These are phyloP conservation scores for Tenualosa thibaudeaui DNA, from an alignment of 2,797 vertebrate genomes.

Conservation along the genomic window DNA sequence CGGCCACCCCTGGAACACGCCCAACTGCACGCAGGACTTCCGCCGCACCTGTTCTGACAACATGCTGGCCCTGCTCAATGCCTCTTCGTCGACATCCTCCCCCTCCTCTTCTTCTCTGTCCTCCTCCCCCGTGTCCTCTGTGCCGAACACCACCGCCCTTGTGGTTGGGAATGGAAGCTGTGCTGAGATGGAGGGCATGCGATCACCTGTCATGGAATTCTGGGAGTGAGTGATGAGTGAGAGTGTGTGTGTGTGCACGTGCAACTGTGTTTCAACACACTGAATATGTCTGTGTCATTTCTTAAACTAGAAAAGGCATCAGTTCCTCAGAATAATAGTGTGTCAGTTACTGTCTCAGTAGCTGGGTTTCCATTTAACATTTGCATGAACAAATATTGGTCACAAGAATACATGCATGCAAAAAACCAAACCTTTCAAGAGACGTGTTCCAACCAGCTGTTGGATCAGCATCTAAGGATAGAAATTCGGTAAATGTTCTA, in stretches of 20 bases:
- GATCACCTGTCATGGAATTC: constrained; percentile 82
- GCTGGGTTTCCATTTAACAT: no score
- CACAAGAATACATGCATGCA: no score
- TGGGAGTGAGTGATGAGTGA: constrained; percentile 79
- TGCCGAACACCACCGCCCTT: constrained; percentile 57
- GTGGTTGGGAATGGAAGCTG: constrained; percentile 70
- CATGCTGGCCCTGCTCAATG: constrained; percentile 47
- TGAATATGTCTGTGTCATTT: no score
- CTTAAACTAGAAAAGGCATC: no score
- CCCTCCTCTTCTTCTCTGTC: constrained; percentile 41
- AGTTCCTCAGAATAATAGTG: background rate
- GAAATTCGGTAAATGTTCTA: no score
- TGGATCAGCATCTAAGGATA: no score
- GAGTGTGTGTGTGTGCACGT: no score
- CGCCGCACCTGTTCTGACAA: constrained; percentile 71
- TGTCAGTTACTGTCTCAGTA: background rate
- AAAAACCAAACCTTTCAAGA: no score
- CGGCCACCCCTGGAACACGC: constrained; percentile 80
- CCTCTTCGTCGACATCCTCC: constrained; percentile 43
- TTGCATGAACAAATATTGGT: no score
- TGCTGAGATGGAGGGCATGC: constrained; percentile 69
- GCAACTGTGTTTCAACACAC: no score
- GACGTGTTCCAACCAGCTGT: no score
- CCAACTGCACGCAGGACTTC: constrained; percentile 81
- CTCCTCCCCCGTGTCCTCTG: constrained; percentile 35